phyloP scores from a whole-genome alignment of 2,888 invertebrate genomes.

The Andrena hattorfiana region DNA sequence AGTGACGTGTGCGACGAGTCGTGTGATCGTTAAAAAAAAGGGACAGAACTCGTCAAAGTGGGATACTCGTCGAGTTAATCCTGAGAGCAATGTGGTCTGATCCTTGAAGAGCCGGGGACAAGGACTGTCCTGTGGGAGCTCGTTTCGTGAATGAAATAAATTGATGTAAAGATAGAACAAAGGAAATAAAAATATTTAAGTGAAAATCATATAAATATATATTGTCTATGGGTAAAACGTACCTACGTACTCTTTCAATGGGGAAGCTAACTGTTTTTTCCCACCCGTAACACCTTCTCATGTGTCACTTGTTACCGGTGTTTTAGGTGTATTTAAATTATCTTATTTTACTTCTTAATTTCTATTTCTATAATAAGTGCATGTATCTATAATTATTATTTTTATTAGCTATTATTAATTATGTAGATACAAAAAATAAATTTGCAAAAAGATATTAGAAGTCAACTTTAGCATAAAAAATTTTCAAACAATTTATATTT shows the following conservation, averaged over 20 bases:
- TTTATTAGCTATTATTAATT: too few relatives aligned
- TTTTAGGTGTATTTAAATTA: too few relatives aligned
- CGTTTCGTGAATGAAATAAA: not conserved
- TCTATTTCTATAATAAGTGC: too few relatives aligned
- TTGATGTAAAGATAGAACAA: not conserved
- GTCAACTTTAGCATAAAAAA: too few relatives aligned
- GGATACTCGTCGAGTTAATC: slow-evolving; percentile 33
- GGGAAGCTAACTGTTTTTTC: not conserved
- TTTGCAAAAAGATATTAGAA: too few relatives aligned
- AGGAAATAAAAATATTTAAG: not conserved
- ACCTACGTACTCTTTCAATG: not conserved
- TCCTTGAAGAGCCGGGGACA: not conserved
- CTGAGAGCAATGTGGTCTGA: slow-evolving; percentile 5
- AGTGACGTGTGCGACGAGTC: slow-evolving; percentile 45
- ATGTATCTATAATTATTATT: too few relatives aligned
- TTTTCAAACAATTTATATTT: too few relatives aligned
- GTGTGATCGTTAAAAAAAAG: slow-evolving; percentile 40
- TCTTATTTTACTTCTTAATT: too few relatives aligned
- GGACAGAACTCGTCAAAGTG: slow-evolving; percentile 14
- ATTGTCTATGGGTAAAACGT: too few relatives aligned
- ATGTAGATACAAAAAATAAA: too few relatives aligned
- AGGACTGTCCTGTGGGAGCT: not conserved
- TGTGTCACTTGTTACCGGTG: too few relatives aligned
- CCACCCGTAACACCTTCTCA: too few relatives aligned
- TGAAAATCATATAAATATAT: not conserved